Base-by-base conservation (phyloP, 2,888 invertebrate species). In the Euclidia mi region DNA sequence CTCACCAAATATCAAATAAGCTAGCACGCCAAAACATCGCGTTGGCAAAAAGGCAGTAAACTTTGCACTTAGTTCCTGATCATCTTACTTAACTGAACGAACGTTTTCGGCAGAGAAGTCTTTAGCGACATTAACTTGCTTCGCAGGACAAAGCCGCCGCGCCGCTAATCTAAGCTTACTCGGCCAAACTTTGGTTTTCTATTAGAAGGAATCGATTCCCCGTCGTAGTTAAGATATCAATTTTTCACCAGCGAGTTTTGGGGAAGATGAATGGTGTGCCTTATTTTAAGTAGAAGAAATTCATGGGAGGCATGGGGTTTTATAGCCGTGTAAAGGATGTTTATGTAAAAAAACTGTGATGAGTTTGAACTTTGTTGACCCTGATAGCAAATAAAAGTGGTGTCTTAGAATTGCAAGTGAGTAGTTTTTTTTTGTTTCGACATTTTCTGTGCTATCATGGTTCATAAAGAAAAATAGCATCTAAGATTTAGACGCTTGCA, bases 161-260 rank as follows among this genome's bases (percentile, higher is more conserved):
- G n/a, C n/a, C 59, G 69, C 65, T 82, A 82, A 84, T 84, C 82
- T 82, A 65, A 66, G 77, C 77, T 80, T 74, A 74, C 71, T 72
- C 70, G 66, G 48, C 53, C 63, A 69, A 82, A 82, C 79, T 84
- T 81, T 68, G 67, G 62, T 74, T 78, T 76, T 78, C 76, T 79
- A 76, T 80, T 82, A 78, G 66, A 68, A 53, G 48, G 62, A 77
- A 71, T 70, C 71, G 66, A 76, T 79, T 72, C 52, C 64, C 51
- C 51, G 57, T 64, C 56, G 44, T 49, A 52, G 67, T 63, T 64
- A 62, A 65, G 60, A 61, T 65, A 49, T 63, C 57, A 50, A 71
- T 77, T 62, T 53, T 49, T 75, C 61, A 67, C 58, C 25, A 14
- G 38, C 29, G 53, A 49, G 42, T 46, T 28, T 17, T 18, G 14